Conservation (phyloP, 2,113 vertebrate genomes). For the Dascyllus trimaculatus region DNA sequence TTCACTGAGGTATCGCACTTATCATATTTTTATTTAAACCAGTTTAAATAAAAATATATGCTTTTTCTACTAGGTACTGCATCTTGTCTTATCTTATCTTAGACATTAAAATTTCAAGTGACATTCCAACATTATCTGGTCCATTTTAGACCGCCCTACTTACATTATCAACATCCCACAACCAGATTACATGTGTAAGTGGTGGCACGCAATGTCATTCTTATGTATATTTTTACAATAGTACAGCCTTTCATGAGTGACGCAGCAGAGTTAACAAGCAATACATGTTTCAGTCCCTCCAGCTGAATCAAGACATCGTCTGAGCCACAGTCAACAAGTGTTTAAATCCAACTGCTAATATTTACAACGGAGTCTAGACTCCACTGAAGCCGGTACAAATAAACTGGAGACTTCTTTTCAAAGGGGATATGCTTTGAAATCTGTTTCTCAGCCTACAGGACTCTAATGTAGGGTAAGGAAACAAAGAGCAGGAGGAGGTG, state of each 20-base stretch:
- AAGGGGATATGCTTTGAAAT: conserved; percentile 20
- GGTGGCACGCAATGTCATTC: background rate
- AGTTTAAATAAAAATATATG: too few relatives aligned
- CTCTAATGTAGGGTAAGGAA: background rate
- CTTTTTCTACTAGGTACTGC: too few relatives aligned
- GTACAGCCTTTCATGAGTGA: background rate
- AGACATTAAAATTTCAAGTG: too few relatives aligned
- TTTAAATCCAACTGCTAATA: conserved; percentile 39
- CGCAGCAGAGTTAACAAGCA: conserved; percentile 1
- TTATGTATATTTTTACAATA: background rate
- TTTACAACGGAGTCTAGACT: conserved; percentile 22
- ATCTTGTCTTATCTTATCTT: too few relatives aligned
- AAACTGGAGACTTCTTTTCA: conserved; percentile 45
- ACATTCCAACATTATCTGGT: too few relatives aligned
- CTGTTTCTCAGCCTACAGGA: conserved; percentile 5
- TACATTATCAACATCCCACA: too few relatives aligned
- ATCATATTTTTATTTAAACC: too few relatives aligned
- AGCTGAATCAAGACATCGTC: conserved; percentile 41
- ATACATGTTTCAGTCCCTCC: background rate
- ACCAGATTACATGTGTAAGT: too few relatives aligned
- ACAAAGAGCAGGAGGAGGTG: conserved; percentile 7
- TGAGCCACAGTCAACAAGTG: conserved; percentile 35
- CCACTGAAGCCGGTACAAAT: conserved; percentile 23
- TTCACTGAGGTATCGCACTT: too few relatives aligned
- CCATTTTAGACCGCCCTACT: too few relatives aligned